These are phyloP conservation scores for Ictalurus punctatus DNA, from an alignment of 2,113 vertebrate species.

Conservation along the genomic window DNA sequence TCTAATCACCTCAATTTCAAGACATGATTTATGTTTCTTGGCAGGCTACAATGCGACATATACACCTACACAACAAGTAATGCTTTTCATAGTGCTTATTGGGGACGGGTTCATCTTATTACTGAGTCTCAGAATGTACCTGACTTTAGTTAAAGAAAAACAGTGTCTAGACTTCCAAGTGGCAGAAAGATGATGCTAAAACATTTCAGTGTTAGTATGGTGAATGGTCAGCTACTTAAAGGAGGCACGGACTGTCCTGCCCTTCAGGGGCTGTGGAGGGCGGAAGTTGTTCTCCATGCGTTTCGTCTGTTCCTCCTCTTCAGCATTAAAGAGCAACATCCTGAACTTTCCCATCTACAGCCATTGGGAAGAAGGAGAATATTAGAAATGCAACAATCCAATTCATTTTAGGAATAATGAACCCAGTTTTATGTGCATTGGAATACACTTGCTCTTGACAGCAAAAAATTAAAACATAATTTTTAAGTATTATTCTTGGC, in stretches of 20 bases:
- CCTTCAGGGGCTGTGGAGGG: conserved; percentile 89
- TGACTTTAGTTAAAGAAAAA: background rate
- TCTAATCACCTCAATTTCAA: background rate
- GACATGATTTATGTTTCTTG: background rate
- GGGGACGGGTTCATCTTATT: background rate
- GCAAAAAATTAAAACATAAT: background rate
- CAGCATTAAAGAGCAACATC: conserved; percentile 80
- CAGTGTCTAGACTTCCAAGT: background rate
- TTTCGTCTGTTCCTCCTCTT: conserved; percentile 81
- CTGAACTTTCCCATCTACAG: conserved; percentile 90
- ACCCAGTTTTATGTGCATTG: background rate
- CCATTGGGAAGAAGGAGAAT: background rate
- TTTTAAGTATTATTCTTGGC: background rate
- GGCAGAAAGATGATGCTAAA: conserved; percentile 9
- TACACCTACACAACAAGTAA: background rate
- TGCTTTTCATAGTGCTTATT: background rate
- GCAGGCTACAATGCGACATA: background rate
- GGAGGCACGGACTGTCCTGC: conserved; percentile 85
- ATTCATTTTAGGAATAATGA: background rate
- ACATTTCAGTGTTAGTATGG: conserved; percentile 8
- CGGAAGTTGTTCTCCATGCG: conserved; percentile 96
- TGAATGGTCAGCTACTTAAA: conserved; percentile 74
- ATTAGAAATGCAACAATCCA: background rate
- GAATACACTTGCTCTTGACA: background rate
- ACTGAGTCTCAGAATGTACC: background rate